Evolutionary conservation across 1,140 invertebrate species (phyloP), one percentile per base, ranked within the genome.

Genomic region (Aphelenchoides besseyi): DNA sequence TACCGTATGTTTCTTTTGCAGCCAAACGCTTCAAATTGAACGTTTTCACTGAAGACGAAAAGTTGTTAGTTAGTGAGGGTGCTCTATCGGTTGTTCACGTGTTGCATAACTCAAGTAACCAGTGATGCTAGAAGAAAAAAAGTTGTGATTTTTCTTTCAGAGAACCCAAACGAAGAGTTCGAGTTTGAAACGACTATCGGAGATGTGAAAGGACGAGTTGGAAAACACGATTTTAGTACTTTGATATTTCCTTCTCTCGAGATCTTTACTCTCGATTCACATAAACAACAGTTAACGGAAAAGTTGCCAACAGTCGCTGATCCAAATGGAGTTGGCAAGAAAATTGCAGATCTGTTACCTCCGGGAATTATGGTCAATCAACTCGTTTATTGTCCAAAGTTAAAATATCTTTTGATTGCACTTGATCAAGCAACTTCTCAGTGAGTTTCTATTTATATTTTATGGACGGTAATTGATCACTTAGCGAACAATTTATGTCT

Each of bases 121-220:
- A n/a, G n/a, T n/a, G n/a, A n/a, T n/a, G n/a, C n/a, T n/a, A n/a
- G n/a, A n/a, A n/a, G n/a, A n/a, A n/a, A n/a, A n/a, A n/a, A n/a
- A n/a, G n/a, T n/a, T n/a, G n/a, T n/a, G n/a, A n/a, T n/a, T n/a
- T 48, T 23, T 12, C 23, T 48, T 48, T 12, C 18, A 59, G 18
- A 18, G 55, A 59, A 59, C 18, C 55, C 55, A 23, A 59, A 59
- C 18, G 55, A 59, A 23, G 55, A 59, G 55, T 59, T 59, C 18
- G 55, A 59, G 23, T 59, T 59, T 23, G 5, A 5, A 8, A 59
- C 55, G 5, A 5, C 5, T 23, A 8, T 59, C 18, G 55, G 55
- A 5, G 55, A 5, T 12, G 18, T 59, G 5, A 59, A 59, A 33
- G 55, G 5, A 5, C 55, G 18, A 5, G 55, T 59, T 12, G 55